phyloP scores from a whole-genome alignment of 2,888 invertebrate genomes.

The Orthosia gracilis region DNA sequence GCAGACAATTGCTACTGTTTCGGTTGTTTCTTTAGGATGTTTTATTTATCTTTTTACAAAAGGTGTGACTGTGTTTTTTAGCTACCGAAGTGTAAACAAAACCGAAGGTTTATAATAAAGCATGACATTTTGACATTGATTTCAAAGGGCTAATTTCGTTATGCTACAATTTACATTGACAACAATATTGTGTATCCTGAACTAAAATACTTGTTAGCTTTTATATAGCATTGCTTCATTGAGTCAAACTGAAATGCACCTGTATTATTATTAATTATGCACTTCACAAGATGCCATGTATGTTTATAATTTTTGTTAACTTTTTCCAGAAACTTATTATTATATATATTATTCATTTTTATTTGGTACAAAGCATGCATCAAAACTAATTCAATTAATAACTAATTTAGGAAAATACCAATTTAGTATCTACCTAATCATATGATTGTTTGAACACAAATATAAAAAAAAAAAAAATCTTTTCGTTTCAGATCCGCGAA shows the following conservation, averaged over 20 bases:
- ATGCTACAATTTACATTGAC: background rate
- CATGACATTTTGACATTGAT: slow-evolving; percentile 3
- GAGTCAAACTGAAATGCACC: no score
- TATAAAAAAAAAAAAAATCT: background rate
- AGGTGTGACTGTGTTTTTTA: slow-evolving; percentile 48
- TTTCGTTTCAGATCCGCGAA: slow-evolving; percentile 58
- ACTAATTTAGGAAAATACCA: no score
- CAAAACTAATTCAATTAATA: no score
- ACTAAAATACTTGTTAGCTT: background rate
- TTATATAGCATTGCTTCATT: background rate
- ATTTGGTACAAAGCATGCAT: no score
- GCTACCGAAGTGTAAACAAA: slow-evolving; percentile 59
- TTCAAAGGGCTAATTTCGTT: slow-evolving; percentile 6
- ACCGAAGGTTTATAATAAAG: slow-evolving; percentile 11
- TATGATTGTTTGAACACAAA: no score
- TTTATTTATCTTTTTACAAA: slow-evolving; percentile 56
- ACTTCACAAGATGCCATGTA: no score
- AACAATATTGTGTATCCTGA: background rate
- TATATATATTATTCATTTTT: no score
- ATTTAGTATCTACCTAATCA: no score
- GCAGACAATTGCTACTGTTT: slow-evolving; percentile 70
- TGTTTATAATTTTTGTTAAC: no score
- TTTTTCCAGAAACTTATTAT: no score
- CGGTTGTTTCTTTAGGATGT: slow-evolving; percentile 53
- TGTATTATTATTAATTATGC: no score